A percentile compares a stretch with the other conserved stretches of the same genome.
phyloP scores from a whole-genome alignment of 2,113 vertebrate genomes.

The Suricata suricatta region DNA sequence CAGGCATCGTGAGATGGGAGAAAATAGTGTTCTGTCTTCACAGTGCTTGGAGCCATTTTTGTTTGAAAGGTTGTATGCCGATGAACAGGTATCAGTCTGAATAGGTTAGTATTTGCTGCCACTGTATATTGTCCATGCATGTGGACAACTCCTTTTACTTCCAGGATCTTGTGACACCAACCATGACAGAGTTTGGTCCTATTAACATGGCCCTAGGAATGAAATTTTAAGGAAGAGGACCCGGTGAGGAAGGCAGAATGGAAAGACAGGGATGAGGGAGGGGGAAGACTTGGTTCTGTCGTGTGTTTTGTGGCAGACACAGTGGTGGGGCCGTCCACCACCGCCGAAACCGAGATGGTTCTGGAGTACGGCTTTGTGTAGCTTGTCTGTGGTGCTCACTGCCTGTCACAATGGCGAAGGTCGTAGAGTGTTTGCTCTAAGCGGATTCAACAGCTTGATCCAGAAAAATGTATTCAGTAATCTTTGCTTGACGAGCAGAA shows the following conservation, averaged over 20 bases:
- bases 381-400: conserved; percentile 75
- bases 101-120: conserved; percentile 41
- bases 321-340: conserved; percentile 66
- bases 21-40: not conserved
- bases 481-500: conserved; percentile 72
- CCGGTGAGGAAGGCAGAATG: not conserved
- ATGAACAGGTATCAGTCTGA: not conserved
- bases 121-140: not conserved
- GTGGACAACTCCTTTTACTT: not conserved
- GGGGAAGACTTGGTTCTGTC: conserved; percentile 61
- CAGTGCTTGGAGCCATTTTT: conserved; percentile 34
- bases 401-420: conserved; percentile 84
- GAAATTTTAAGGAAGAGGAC: conserved; percentile 17
- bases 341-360: conserved; percentile 83
- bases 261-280: conserved; percentile 48
- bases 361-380: conserved; percentile 83
- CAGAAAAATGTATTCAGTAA: conserved; percentile 68
- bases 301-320: conserved; percentile 82
- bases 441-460: conserved; percentile 82
- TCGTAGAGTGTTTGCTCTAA: conserved; percentile 85
- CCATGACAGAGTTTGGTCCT: not conserved
- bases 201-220: conserved; percentile 17
- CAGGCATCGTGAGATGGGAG: not conserved
- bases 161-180: not conserved
- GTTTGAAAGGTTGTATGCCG: not conserved